phyloP scores from a whole-genome alignment of 2,888 invertebrate species.

The Mamestra brassicae region DNA sequence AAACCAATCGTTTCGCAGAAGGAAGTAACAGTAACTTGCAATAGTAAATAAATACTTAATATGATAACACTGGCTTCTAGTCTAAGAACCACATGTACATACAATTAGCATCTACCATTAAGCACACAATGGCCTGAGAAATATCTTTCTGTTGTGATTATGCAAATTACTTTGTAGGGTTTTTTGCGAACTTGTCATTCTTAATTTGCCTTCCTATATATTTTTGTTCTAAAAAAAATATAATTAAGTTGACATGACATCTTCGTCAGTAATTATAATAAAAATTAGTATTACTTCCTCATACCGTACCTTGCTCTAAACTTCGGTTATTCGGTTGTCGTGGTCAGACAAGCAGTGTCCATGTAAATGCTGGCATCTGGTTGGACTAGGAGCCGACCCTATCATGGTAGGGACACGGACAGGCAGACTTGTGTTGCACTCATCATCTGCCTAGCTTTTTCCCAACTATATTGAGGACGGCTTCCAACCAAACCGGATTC shows the following conservation, averaged over 20 bases:
- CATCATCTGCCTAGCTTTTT: too few relatives aligned
- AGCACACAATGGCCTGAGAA: slow-evolving; percentile 54
- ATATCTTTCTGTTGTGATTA: slow-evolving; percentile 22
- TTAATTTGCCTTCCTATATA: slow-evolving; percentile 10
- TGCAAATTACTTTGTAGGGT: slow-evolving; percentile 28
- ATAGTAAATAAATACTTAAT: not conserved
- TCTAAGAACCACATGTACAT: slow-evolving; percentile 9
- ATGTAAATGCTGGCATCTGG: not conserved
- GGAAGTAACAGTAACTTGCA: not conserved
- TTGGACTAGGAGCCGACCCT: not conserved
- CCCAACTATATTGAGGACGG: too few relatives aligned
- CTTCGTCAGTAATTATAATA: too few relatives aligned
- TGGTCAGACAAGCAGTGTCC: not conserved
- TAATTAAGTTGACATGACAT: not conserved
- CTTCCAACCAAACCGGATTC: too few relatives aligned
- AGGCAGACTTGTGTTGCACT: too few relatives aligned
- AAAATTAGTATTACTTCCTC: not conserved
- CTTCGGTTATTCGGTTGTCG: not conserved
- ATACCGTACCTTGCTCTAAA: not conserved
- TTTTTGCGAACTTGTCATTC: slow-evolving; percentile 18
- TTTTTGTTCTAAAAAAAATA: not conserved
- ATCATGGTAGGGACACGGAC: too few relatives aligned
- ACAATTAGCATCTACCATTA: slow-evolving; percentile 3
- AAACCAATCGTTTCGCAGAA: not conserved
- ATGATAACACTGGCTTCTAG: not conserved